Evolutionary conservation across 64 coral and sea anemone genomes (phyloP), one percentile per base, ranked within the genome.

Genomic region (Trachythela sp.): DNA sequence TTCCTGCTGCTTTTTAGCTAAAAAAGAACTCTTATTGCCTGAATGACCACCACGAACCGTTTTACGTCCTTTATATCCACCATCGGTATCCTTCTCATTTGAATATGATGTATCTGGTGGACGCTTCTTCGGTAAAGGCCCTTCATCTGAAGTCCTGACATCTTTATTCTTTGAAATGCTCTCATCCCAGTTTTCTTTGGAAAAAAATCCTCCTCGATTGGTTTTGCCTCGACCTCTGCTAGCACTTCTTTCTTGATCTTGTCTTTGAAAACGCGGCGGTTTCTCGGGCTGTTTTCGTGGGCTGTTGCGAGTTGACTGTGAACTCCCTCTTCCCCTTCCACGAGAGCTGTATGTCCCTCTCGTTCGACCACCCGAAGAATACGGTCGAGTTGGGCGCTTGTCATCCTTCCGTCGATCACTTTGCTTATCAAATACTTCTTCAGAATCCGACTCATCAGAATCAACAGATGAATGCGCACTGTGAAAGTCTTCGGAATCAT

Each of bases 1-100:
- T 95, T 90, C 96, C 96, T 99, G 96, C 94, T 96, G 94, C 96
- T 85, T 99, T 95, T 99, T 94, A 43, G 80, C 93, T 99, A 99
- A 99, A 99, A 99, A 99, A 99, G 93, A 59, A 35, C 88, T 99
- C 96, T 48, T 88, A 76, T 50, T 94, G 89, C 84, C 89, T 91
- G 45, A 86, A 85, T 87, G 75, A 80, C 75, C 33, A 80, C 75
- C 75, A 13, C 75, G 75, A 38, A 36, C 20, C 34, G 75, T 17
- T 18, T 64, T 64, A n/a, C 56, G 56, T 4, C 33, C 33, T 39
- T 36, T 80, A 39, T 80, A 38, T 45, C 42, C 42, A 37, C 75
- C 33, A 36, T 39, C 33, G 30, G 75, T 34, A 29, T 30, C 75
- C 8, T 36, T 80, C 10, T 80, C 14, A 80, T 80, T 80, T 80